Conservation (phyloP, 1,140 invertebrate genomes). For the Tetramorium alpestre region DNA sequence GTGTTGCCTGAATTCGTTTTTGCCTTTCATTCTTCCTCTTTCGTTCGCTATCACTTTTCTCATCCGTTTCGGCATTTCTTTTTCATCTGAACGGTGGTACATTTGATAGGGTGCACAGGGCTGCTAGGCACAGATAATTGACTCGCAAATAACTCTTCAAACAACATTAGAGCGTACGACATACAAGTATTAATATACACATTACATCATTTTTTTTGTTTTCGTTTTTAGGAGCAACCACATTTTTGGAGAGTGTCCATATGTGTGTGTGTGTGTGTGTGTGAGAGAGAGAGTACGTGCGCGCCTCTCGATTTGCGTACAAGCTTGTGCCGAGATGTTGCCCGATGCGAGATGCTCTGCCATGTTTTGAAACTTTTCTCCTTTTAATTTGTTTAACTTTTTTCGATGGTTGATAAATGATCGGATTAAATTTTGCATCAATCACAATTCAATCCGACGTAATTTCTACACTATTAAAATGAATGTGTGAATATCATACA, state of each 20-base stretch:
- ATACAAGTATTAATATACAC: constrained; percentile 85
- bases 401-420: not conserved
- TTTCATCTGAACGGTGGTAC: constrained; percentile 85
- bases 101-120: constrained; percentile 86
- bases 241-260: constrained; percentile 73
- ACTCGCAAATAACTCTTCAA: constrained; percentile 87
- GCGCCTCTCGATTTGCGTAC: constrained; percentile 5
- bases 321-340: constrained; percentile 24
- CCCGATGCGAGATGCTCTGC: constrained; percentile 14
- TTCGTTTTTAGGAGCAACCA: constrained; percentile 74
- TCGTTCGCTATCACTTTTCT: constrained; percentile 72
- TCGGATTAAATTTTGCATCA: not conserved
- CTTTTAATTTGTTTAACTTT: not conserved
- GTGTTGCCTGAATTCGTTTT: constrained; percentile 37
- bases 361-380: not conserved
- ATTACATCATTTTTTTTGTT: constrained; percentile 79
- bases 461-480: not conserved
- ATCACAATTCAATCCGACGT: not conserved
- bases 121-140: constrained; percentile 87
- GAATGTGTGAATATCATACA: too few species aligned
- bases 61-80: constrained; percentile 76
- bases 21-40: constrained; percentile 69
- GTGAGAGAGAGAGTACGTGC: constrained; percentile 7
- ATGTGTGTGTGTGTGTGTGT: constrained; percentile 1
- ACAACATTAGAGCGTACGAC: constrained; percentile 86